Evolutionary conservation across 2,797 vertebrate genomes (phyloP).

Genomic region (Labroides dimidiatus): DNA sequence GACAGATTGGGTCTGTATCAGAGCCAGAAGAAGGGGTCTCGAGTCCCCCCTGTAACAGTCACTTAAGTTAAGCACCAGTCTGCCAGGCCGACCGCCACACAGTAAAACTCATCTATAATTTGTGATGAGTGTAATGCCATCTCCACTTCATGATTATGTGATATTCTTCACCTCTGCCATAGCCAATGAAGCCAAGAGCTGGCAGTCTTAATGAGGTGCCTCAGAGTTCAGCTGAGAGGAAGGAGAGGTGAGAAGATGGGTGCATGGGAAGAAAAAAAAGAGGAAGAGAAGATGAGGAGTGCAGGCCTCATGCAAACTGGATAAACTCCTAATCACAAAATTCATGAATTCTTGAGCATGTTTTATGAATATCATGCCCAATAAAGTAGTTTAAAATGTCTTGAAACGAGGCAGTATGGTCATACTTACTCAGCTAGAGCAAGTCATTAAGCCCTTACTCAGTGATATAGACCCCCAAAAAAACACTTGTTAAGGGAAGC

Average conservation of each 20-base stretch:
- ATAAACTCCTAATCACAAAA: slow-evolving; percentile 41
- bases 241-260: slow-evolving; percentile 59
- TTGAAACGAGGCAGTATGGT: slow-evolving; percentile 55
- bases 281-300: slow-evolving; percentile 20
- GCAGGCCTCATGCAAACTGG: slow-evolving; percentile 19
- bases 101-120: slow-evolving; percentile 89
- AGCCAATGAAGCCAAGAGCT: slow-evolving; percentile 86
- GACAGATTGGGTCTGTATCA: slow-evolving; percentile 33
- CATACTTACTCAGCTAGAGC: slow-evolving; percentile 51
- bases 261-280: slow-evolving; percentile 10
- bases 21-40: slow-evolving; percentile 37
- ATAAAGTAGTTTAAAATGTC: slow-evolving; percentile 32
- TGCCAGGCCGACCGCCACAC: slow-evolving; percentile 61
- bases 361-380: slow-evolving; percentile 23
- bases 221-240: slow-evolving; percentile 77
- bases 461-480: slow-evolving; percentile 46
- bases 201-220: slow-evolving; percentile 80
- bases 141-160: slow-evolving; percentile 93
- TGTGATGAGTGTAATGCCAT: slow-evolving; percentile 93
- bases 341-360: slow-evolving; percentile 11
- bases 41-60: slow-evolving; percentile 74
- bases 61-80: slow-evolving; percentile 72
- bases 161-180: slow-evolving; percentile 92
- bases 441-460: slow-evolving; percentile 64
- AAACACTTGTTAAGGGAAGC: slow-evolving; percentile 72